These are phyloP conservation scores for Anguilla marmorata DNA, from an alignment of 2,797 vertebrate species.

Conservation along the genomic window DNA sequence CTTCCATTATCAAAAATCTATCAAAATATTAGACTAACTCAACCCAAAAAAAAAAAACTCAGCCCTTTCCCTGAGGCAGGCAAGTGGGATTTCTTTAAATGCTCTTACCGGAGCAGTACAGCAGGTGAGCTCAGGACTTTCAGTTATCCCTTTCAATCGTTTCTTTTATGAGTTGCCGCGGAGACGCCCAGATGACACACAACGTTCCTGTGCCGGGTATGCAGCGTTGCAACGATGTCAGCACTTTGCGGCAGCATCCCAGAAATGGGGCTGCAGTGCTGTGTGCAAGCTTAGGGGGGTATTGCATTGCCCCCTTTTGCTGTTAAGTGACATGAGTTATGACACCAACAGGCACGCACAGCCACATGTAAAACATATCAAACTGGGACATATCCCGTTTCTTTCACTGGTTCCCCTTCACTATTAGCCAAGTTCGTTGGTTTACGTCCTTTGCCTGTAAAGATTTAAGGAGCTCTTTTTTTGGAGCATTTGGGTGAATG, in stretches of 20 bases:
- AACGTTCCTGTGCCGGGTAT: not conserved
- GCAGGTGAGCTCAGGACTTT: slow-evolving; percentile 19
- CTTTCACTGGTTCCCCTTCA: not conserved
- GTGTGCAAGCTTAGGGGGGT: not conserved
- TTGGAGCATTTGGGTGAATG: not conserved
- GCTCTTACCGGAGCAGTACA: not conserved
- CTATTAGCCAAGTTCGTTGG: not conserved
- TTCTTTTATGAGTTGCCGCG: not conserved
- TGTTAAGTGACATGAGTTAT: slow-evolving; percentile 7
- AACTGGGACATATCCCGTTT: not conserved
- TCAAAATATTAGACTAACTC: not conserved
- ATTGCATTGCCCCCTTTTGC: slow-evolving; percentile 15
- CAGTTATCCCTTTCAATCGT: not conserved
- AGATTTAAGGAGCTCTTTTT: slow-evolving; percentile 6
- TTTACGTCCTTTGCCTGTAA: not conserved
- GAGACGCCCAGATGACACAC: slow-evolving; percentile 1
- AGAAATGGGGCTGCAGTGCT: not conserved
- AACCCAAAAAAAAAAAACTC: not conserved
- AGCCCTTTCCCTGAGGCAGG: not conserved
- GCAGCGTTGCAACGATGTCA: slow-evolving; percentile 1
- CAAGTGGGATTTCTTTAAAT: not conserved
- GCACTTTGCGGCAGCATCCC: slow-evolving; percentile 6
- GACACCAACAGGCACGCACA: slow-evolving; percentile 2
- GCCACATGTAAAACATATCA: slow-evolving; percentile 5
- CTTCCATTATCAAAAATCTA: not conserved